Base-by-base conservation (phyloP, 2,797 vertebrate genomes). In the Hozukius guyotensis region DNA sequence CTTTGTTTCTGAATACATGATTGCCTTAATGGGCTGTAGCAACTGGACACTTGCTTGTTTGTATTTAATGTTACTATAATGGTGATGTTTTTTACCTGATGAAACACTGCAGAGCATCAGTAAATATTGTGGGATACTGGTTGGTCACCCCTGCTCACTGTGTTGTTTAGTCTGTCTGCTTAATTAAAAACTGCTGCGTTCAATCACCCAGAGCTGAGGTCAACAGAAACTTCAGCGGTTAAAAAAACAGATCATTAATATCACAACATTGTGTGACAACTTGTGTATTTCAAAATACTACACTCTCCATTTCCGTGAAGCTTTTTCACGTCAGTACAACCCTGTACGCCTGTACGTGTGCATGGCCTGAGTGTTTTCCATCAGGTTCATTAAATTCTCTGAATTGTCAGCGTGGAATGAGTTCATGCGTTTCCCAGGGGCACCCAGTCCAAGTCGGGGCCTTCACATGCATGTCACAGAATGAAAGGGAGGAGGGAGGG, bases 391-490 rank as follows among this genome's bases (percentile, higher is more conserved):
- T 79, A 61, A 75, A 72, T 38, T 63, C 68, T 81, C 76, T 46
- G 18, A 34, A 66, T 27, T 49, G 42, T 77, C 55, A 68, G 74
- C 2, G 2, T 65, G 65, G 71, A 86, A 73, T 81, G 83, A 87
- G 81, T 82, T 85, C 77, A 83, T 67, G 70, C 4, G 5, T 81
- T 81, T 79, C 79, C 81, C 73, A 29, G 77, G 27, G 77, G 68
- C 67, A 24, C 20, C 9, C 1, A 1, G 68, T 22, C 36, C 64
- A 24, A 6, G 4, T 13, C 49, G 18, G 18, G 16, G 42, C 73
- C 52, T 64, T 46, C 63, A 74, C 52, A 52, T 46, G 59, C 46
- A 62, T 52, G 66, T 77, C 73, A 55, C 76, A 69, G 46, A 64
- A 4, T 20, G 38, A 52, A 1, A 57, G 32, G 7, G 27, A 8